Conservation (phyloP, 2,113 vertebrate species). For the Cynopterus brachyotis region DNA sequence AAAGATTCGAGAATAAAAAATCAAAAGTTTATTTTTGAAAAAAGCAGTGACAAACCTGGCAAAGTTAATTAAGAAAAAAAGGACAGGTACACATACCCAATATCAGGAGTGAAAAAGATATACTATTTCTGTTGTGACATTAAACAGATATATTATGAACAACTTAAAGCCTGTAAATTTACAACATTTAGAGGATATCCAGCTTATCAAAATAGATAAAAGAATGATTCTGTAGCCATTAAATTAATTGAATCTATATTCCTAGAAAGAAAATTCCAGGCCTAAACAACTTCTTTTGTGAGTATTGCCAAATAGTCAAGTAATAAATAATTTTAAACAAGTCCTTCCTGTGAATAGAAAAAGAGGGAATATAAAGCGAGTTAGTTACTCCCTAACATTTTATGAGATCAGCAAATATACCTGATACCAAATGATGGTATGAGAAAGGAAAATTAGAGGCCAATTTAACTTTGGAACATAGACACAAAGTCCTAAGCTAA, state of each 20-base stretch:
- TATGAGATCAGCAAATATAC: background rate
- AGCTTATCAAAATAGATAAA: background rate
- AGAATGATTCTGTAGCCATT: background rate
- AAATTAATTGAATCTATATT: background rate
- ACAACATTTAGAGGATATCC: background rate
- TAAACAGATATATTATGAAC: background rate
- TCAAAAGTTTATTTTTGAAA: background rate
- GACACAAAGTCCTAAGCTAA: background rate
- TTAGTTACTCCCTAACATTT: background rate
- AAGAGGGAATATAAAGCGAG: background rate
- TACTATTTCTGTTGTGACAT: background rate
- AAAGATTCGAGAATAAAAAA: background rate
- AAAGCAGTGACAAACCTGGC: background rate
- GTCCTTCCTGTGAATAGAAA: background rate
- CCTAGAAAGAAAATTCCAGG: background rate
- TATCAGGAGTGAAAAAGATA: background rate
- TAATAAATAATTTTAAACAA: background rate
- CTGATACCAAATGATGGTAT: background rate
- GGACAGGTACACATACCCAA: background rate
- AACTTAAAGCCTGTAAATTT: background rate
- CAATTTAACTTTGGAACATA: background rate
- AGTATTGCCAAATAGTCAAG: background rate
- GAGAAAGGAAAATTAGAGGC: background rate
- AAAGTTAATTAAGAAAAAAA: background rate
- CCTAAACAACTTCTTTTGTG: background rate